These are phyloP conservation scores for Tychaedon coryphoeus DNA, from an alignment of 2,113 vertebrate species.

Conservation along the genomic window DNA sequence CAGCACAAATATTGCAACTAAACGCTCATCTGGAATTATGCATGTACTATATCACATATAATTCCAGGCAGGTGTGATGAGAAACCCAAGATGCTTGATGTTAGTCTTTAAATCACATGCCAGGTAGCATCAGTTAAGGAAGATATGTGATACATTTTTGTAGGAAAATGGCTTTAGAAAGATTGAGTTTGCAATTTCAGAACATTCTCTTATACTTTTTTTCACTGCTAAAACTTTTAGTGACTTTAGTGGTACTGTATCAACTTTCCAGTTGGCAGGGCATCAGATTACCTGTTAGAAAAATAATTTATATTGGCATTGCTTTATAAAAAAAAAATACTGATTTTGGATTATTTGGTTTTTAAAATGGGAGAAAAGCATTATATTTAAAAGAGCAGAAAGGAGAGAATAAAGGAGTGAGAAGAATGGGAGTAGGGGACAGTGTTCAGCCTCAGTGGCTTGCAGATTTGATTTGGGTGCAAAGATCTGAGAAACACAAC, in stretches of 20 bases:
- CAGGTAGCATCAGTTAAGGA: background rate
- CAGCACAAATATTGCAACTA: background rate
- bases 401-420: background rate
- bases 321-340: background rate
- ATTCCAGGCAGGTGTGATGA: background rate
- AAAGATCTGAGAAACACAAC: background rate
- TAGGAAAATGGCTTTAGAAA: background rate
- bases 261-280: background rate
- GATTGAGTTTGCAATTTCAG: background rate
- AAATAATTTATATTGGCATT: background rate
- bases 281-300: background rate
- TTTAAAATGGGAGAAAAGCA: background rate
- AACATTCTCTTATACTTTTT: background rate
- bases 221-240: background rate
- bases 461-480: background rate
- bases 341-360: background rate
- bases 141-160: background rate
- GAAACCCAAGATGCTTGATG: background rate
- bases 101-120: background rate
- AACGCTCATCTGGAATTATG: background rate
- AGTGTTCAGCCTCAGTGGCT: background rate
- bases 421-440: background rate
- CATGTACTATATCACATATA: background rate
- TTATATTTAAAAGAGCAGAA: background rate
- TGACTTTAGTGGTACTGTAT: background rate